phyloP scores from a whole-genome alignment of 1,140 invertebrate species.

The Diabrotica virgifera region DNA sequence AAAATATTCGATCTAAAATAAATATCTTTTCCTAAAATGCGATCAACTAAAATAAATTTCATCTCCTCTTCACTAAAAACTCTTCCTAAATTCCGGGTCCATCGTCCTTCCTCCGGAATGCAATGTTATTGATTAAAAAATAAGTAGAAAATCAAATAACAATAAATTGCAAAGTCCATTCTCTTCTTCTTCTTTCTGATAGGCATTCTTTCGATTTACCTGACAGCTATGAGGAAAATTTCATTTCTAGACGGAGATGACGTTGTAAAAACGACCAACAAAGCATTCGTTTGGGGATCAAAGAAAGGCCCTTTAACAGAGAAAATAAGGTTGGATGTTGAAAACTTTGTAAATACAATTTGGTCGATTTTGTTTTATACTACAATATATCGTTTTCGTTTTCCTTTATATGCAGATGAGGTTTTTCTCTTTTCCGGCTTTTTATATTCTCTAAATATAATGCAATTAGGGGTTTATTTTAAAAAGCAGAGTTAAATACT shows the following conservation, averaged over 20 bases:
- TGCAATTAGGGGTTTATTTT: too few species aligned
- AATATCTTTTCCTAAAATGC: not conserved
- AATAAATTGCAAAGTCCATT: not conserved
- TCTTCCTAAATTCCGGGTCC: not conserved
- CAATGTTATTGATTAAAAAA: not conserved
- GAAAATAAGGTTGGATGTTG: not conserved
- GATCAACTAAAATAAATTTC: not conserved
- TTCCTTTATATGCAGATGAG: not conserved
- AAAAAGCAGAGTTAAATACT: too few species aligned
- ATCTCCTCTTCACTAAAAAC: not conserved
- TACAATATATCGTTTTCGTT: not conserved
- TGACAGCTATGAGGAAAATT: constrained; percentile 2
- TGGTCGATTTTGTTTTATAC: not conserved
- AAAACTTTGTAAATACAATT: constrained; percentile 1
- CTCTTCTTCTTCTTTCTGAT: not conserved
- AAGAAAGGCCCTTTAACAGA: not conserved
- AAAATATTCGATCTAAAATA: not conserved
- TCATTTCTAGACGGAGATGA: constrained; percentile 2
- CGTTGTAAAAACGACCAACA: constrained; percentile 2
- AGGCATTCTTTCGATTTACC: not conserved
- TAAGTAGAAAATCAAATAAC: constrained; percentile 3
- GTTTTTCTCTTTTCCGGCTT: not conserved
- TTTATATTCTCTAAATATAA: not conserved
- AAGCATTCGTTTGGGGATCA: not conserved
- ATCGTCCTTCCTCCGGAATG: not conserved